Base-by-base conservation (phyloP, 2,113 vertebrate species). In the Silurus glanis region DNA sequence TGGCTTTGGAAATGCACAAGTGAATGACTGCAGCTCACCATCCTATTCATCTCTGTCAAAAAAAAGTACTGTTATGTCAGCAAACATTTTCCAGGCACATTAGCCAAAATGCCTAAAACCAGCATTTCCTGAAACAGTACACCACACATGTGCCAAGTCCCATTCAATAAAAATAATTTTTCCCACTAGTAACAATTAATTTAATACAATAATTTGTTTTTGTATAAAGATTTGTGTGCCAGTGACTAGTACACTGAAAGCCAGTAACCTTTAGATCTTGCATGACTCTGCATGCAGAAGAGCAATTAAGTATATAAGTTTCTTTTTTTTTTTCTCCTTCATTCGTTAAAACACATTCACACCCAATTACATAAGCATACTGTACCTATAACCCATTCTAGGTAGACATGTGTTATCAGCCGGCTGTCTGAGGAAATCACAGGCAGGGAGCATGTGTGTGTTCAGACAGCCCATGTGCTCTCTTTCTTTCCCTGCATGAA, bases 401-500 rank as follows among this genome's bases (percentile, higher is more conserved):
- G 76, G 61, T 23, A 61, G 64, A 84, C 83, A 64, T 78, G 79
- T 82, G 53, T 85, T 78, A 78, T 76, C n/a, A 64, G 56, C 61
- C 51, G 25, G 13, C 80, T 87, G 83, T 84, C 62, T 88, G 51
- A 84, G 59, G 25, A 69, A 80, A 86, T 87, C 71, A 83, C 51
- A 83, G 61, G 66, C 82, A 72, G 62, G 10, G 61, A 66, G 23
- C 21, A 66, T 53, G 74, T 76, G 71, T 79, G 83, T 86, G 86
- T 84, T 91, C 51, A 90, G 66, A 84, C 85, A 85, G 64, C 49
- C 53, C 80, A 88, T 87, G 64, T 88, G 85, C 79, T 83, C 56
- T 21, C 83, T 86, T 84, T 83, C 82, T 88, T 67, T 87, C 85
- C 81, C 76, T 72, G 83, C 78, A 91, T 92, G 91, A 91, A 91